A percentile compares a stretch with the other conserved stretches of the same genome.
phyloP scores from a whole-genome alignment of 2,113 vertebrate genomes.

The Ageneiosus marmoratus region DNA sequence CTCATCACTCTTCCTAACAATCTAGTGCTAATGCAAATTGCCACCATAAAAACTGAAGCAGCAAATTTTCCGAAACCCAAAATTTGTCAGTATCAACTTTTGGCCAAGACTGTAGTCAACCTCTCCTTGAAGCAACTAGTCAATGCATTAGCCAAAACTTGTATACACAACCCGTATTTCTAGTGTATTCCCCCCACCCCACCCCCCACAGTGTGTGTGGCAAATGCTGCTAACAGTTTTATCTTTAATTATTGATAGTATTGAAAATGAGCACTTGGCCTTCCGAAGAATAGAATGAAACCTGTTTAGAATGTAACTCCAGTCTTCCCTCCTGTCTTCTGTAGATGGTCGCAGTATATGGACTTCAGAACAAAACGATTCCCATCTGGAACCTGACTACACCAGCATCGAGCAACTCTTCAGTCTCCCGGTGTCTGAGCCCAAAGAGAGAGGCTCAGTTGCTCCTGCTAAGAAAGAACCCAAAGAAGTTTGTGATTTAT shows the following conservation, averaged over 20 bases:
- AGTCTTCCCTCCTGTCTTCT: conserved; percentile 34
- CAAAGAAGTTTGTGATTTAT: conserved; percentile 80
- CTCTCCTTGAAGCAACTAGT: neutral
- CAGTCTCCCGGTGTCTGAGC: conserved; percentile 82
- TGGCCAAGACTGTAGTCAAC: too few relatives aligned
- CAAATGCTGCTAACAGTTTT: neutral
- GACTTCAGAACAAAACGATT: conserved; percentile 76
- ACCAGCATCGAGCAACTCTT: conserved; percentile 93
- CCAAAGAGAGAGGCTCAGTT: conserved; percentile 78
- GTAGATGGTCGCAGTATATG: conserved; percentile 89
- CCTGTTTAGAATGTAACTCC: neutral
- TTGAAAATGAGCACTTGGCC: neutral
- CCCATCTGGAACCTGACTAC: conserved; percentile 81
- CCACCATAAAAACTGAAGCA: too few relatives aligned
- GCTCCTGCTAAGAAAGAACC: conserved; percentile 81
- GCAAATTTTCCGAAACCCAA: too few relatives aligned
- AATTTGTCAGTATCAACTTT: too few relatives aligned
- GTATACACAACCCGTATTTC: neutral
- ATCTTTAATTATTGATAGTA: neutral
- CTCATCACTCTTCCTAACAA: too few relatives aligned
- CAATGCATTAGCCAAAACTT: neutral
- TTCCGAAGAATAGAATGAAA: neutral
- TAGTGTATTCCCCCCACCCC: too few relatives aligned
- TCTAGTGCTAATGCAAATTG: too few relatives aligned
- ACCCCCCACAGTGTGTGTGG: neutral